A percentile compares a stretch with the other conserved stretches of the same genome.
Evolutionary conservation across 2,888 invertebrate species (phyloP).

Genomic region (Chloroclysta siterata): DNA sequence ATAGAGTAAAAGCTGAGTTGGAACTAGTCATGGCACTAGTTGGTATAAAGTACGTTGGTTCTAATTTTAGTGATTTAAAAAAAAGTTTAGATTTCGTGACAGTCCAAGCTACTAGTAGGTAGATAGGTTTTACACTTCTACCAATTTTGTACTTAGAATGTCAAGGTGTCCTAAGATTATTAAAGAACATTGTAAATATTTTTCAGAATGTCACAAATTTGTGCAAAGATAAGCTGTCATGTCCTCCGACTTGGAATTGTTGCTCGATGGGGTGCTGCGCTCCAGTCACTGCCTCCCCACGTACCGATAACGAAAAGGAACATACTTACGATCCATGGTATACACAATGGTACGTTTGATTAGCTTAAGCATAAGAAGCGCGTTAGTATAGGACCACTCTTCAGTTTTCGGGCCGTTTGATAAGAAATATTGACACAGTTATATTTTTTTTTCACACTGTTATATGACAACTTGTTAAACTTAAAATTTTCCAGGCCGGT

Average conservation of each 20-base stretch:
- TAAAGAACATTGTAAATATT: neutral
- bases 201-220: conserved; percentile 28
- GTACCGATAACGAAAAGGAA: conserved; percentile 54
- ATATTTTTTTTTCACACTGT: too few species aligned
- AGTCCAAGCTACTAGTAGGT: too few species aligned
- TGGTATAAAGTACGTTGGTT: too few species aligned
- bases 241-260: conserved; percentile 26
- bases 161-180: too few species aligned
- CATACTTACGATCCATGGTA: conserved; percentile 65
- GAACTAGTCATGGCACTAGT: too few species aligned
- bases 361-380: neutral
- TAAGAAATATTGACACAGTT: too few species aligned
- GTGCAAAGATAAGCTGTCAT: conserved; percentile 28
- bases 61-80: too few species aligned
- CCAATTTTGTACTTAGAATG: too few species aligned
- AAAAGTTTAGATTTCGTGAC: too few species aligned
- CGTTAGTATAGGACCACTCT: neutral
- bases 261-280: conserved; percentile 89
- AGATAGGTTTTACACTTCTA: too few species aligned
- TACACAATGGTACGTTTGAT: conserved; percentile 65
- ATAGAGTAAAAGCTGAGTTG: too few species aligned
- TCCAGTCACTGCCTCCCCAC: conserved; percentile 73
- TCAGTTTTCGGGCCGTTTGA: neutral
- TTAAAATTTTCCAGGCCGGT: conserved; percentile 79
- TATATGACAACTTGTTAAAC: neutral